These are phyloP conservation scores for Macrotis lagotis DNA, from an alignment of 2,113 vertebrate genomes.

Conservation along the genomic window DNA sequence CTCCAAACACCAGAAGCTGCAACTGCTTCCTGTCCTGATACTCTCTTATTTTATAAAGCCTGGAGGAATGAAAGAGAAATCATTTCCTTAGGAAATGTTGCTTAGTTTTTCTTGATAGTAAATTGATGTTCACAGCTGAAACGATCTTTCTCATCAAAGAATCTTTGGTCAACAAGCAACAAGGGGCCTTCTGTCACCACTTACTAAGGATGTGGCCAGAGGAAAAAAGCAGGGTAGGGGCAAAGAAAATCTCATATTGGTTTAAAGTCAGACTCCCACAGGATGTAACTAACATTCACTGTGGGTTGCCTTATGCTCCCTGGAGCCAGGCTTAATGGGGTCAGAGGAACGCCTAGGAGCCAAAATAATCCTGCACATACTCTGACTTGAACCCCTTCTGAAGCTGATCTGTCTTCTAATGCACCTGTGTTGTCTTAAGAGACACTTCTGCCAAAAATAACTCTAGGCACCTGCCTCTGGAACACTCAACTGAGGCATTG, in stretches of 20 bases:
- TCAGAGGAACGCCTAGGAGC: conserved; percentile 3
- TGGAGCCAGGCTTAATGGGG: conserved; percentile 42
- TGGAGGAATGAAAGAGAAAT: conserved; percentile 36
- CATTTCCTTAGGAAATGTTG: fast-evolving
- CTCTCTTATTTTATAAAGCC: conserved; percentile 7
- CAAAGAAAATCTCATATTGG: not conserved
- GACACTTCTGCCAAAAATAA: conserved; percentile 63
- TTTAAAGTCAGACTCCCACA: conserved; percentile 30
- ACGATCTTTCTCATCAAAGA: not conserved
- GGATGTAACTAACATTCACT: conserved; percentile 16
- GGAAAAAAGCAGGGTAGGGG: conserved; percentile 19
- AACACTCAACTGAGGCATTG: not conserved
- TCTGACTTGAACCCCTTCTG: not conserved
- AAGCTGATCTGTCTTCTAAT: not conserved
- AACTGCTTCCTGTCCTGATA: fast-evolving
- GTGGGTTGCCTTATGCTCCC: not conserved
- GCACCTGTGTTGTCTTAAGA: conserved; percentile 65
- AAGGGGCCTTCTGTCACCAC: conserved; percentile 55
- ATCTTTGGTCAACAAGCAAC: conserved; percentile 49
- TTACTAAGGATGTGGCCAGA: not conserved
- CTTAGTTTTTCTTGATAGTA: conserved; percentile 42
- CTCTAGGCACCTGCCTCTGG: conserved; percentile 29
- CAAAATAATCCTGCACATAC: not conserved
- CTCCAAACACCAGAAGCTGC: not conserved
- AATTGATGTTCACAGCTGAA: conserved; percentile 21